Base-by-base conservation (phyloP, 2,113 vertebrate species). In the Paedocypris sp. region DNA sequence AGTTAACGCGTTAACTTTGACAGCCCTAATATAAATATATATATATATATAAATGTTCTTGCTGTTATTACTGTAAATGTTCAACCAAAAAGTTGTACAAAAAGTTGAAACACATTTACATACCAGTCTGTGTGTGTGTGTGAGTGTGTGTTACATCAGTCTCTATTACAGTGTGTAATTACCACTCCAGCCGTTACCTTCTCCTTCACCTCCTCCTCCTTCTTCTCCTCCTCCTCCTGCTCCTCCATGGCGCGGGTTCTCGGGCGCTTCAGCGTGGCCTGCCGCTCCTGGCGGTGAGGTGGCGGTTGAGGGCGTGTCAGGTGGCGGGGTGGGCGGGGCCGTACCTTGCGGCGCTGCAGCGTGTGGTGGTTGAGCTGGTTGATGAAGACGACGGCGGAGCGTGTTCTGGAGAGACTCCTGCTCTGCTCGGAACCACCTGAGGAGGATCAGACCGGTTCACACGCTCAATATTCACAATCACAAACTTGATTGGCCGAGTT, bases 301-400 rank as follows among this genome's bases (percentile, higher is more conserved):
- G 48, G 60, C 12, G 12, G 38, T 49, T 68, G 36, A 19, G 20
- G 43, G 64, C 65, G 53, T 33, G 8, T 19, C 65, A 72, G 9
- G 33, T 26, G 51, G 9, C 19, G n/a, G 15, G 10, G 10, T 18
- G 16, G 28, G 6, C 19, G 31, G 22, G 23, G 47, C 36, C 56
- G 4, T 71, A 87, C 86, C 82, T 86, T 86, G 57, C 71, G 86
- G 60, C 85, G 88, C 57, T 85, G 87, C 28, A 86, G 80, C 4
- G 87, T 79, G 59, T 82, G 88, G 74, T 84, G 90, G 74, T 93
- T 94, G 29, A 96, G 88, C 71, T 88, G 94, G 80, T 77, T 93
- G 68, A 97, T 87, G 81, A 96, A 95, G 3, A 90, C 81, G 57
- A 92, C 74, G 5, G 89, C 91, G 0, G 85, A 84, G 66, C 86